A percentile compares a stretch with the other conserved stretches of the same genome.
phyloP scores from a whole-genome alignment of 2,888 invertebrate species.

The Nomada ruficornis region DNA sequence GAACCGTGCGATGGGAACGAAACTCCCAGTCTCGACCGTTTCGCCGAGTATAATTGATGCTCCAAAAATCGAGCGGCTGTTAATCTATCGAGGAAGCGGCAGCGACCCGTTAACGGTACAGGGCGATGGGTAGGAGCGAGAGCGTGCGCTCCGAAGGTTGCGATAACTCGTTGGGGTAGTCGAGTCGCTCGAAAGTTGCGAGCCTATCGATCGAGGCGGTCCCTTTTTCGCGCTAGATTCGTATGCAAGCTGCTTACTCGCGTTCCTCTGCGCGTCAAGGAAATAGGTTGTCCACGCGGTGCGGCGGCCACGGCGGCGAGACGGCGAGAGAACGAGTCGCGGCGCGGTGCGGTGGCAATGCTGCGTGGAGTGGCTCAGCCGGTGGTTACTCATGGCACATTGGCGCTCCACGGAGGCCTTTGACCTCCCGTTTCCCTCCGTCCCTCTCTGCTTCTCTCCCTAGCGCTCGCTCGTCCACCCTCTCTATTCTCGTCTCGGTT shows the following conservation, averaged over 20 bases:
- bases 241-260: constrained; percentile 41
- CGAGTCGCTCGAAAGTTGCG: constrained; percentile 2
- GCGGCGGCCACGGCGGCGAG: constrained; percentile 1
- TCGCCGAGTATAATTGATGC: constrained; percentile 14
- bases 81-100: not conserved
- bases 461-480: constrained; percentile 38
- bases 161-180: constrained; percentile 1
- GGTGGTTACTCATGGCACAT: constrained; percentile 75
- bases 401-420: constrained; percentile 81
- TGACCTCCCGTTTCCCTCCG: constrained; percentile 78
- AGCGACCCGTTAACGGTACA: not conserved
- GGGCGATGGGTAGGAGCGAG: not conserved
- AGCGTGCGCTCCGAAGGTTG: not conserved
- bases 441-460: constrained; percentile 40
- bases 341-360: constrained; percentile 20
- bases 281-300: constrained; percentile 76
- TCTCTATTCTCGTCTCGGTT: constrained; percentile 51
- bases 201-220: constrained; percentile 22
- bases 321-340: constrained; percentile 19
- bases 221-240: constrained; percentile 5
- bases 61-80: not conserved
- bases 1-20: constrained; percentile 37
- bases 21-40: constrained; percentile 14
- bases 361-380: constrained; percentile 67
- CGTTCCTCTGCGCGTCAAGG: constrained; percentile 57